phyloP scores from a whole-genome alignment of 2,113 vertebrate genomes.

The Neotragus pygmaeus region DNA sequence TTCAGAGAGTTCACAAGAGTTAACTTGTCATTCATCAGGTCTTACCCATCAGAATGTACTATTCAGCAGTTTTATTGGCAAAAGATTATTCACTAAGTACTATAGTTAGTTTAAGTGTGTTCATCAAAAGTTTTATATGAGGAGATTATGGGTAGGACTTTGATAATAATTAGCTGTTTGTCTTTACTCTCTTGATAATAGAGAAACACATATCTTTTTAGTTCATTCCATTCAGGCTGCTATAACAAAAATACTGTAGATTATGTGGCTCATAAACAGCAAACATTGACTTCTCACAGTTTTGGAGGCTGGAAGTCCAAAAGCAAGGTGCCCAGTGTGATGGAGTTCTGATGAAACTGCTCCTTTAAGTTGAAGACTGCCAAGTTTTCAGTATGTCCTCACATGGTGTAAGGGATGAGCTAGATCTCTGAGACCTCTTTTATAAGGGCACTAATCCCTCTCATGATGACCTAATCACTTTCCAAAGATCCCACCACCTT shows the following conservation, averaged over 20 bases:
- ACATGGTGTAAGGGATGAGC: background rate
- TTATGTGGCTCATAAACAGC: background rate
- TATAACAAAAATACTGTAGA: background rate
- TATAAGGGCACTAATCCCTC: background rate
- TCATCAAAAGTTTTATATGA: background rate
- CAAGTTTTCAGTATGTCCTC: background rate
- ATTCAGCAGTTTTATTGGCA: background rate
- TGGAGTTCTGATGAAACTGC: background rate
- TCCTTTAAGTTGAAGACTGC: background rate
- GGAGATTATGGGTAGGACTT: background rate
- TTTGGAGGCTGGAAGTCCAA: background rate
- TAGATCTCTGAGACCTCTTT: background rate
- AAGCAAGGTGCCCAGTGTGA: background rate
- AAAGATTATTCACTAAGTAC: background rate
- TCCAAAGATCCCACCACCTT: background rate
- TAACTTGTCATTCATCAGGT: background rate
- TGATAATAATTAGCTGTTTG: background rate
- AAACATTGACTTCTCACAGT: background rate
- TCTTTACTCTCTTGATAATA: background rate
- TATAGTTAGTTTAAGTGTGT: background rate
- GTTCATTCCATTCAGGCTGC: background rate
- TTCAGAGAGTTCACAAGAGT: background rate
- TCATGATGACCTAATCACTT: background rate
- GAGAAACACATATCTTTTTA: background rate
- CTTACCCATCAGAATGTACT: background rate